Evolutionary conservation across 2,113 vertebrate species (phyloP).

Genomic region (Lutjanus erythropterus): DNA sequence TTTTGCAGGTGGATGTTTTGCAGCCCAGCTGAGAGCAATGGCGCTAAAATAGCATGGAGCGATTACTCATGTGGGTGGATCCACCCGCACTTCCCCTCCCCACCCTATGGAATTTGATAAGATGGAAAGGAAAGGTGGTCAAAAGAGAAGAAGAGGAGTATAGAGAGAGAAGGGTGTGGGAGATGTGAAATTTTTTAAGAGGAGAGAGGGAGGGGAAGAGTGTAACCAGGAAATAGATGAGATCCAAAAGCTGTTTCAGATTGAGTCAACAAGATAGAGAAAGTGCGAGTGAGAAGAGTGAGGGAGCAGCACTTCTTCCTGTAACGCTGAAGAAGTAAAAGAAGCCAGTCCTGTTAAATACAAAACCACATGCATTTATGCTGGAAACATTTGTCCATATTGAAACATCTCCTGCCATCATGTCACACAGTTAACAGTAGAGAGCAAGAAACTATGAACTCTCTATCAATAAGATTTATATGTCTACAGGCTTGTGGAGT

Average conservation of each 20-base stretch:
- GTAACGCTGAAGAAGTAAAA: slow-evolving; percentile 28
- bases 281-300: slow-evolving; percentile 20
- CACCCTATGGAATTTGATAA: slow-evolving; percentile 77
- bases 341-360: slow-evolving; percentile 1
- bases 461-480: neutral
- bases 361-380: neutral
- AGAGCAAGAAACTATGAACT: neutral
- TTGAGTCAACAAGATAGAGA: slow-evolving; percentile 71
- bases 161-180: neutral
- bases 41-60: slow-evolving; percentile 75
- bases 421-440: neutral
- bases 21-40: slow-evolving; percentile 58
- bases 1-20: slow-evolving; percentile 66
- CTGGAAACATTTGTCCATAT: neutral
- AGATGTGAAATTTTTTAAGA: slow-evolving; percentile 51
- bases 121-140: slow-evolving; percentile 67
- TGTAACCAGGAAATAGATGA: slow-evolving; percentile 69
- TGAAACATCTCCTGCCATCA: neutral
- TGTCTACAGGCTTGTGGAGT: too few relatives aligned
- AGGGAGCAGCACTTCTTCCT: slow-evolving; percentile 52
- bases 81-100: slow-evolving; percentile 69
- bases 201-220: slow-evolving; percentile 17
- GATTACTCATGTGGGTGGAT: slow-evolving; percentile 78
- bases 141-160: slow-evolving; percentile 42
- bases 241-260: slow-evolving; percentile 73